Conservation (phyloP, 2,888 invertebrate genomes). For the Campopleginae sp. region DNA sequence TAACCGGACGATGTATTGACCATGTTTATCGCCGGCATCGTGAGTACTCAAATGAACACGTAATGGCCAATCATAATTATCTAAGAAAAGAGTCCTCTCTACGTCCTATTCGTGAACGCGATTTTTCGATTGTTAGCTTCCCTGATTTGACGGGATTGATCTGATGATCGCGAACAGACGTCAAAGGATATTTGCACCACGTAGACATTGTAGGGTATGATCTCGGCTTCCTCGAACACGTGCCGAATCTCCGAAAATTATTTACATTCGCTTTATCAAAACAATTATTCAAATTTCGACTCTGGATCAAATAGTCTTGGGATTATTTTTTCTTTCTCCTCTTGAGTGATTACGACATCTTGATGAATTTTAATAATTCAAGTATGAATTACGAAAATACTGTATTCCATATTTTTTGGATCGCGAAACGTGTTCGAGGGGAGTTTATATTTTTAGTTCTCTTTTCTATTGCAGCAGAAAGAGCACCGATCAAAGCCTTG, state of each 20-base stretch:
- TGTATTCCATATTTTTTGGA: neutral
- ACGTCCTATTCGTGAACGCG: slow-evolving; percentile 40
- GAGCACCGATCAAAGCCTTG: slow-evolving; percentile 52
- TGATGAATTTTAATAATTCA: neutral
- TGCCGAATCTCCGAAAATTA: slow-evolving; percentile 1
- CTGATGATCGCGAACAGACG: slow-evolving; percentile 24
- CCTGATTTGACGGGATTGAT: too few species aligned
- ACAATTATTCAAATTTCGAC: neutral
- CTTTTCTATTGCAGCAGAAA: slow-evolving; percentile 1
- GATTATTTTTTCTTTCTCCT: neutral
- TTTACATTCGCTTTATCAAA: neutral
- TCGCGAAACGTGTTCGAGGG: neutral
- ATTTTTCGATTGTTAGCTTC: slow-evolving; percentile 30
- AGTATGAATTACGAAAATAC: neutral
- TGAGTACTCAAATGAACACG: slow-evolving; percentile 71
- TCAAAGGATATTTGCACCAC: slow-evolving; percentile 52
- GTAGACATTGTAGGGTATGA: slow-evolving; percentile 65
- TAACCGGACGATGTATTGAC: slow-evolving; percentile 40
- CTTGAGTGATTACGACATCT: neutral
- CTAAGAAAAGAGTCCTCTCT: slow-evolving; percentile 60
- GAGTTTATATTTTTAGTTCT: neutral
- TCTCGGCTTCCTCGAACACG: slow-evolving; percentile 54
- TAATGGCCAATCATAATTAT: slow-evolving; percentile 71
- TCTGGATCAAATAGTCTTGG: neutral
- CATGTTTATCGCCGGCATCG: slow-evolving; percentile 25